Percentiles rank a stretch among this genome's conserved stretches.
Conservation (phyloP, 2,797 vertebrate species). For the Parauchenoglanis ngamensis region DNA sequence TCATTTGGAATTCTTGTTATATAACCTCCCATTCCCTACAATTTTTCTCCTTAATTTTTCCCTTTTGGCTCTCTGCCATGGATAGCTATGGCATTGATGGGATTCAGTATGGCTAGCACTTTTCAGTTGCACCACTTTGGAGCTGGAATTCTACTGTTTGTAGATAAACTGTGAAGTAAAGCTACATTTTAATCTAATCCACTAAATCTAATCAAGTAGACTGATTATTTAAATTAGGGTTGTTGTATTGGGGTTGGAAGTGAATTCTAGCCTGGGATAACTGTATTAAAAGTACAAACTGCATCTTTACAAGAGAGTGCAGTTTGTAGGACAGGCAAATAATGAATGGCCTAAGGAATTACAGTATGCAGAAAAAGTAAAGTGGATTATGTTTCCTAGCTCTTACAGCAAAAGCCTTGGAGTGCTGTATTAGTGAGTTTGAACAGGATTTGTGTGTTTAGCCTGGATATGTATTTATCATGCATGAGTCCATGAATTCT, state of each 20-base stretch:
- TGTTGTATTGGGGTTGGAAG: background rate
- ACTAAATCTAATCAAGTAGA: background rate
- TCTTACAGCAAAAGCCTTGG: constrained; percentile 4
- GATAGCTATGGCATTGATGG: background rate
- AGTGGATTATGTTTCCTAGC: constrained; percentile 10
- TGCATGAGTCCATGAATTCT: background rate
- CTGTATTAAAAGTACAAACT: background rate
- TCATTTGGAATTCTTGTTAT: background rate
- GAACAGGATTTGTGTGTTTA: background rate
- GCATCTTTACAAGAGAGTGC: background rate
- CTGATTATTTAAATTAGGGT: background rate
- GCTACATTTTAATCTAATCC: background rate
- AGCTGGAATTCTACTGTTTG: background rate
- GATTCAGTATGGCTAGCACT: background rate
- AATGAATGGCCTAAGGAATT: constrained; percentile 29
- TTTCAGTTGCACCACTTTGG: background rate
- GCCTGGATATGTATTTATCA: background rate
- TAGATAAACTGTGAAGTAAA: background rate
- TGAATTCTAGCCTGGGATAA: background rate
- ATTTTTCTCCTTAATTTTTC: background rate
- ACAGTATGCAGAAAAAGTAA: constrained; percentile 22
- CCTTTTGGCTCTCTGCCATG: background rate
- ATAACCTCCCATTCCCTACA: background rate
- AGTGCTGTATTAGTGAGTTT: background rate
- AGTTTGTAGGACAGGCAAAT: constrained; percentile 19